Percentiles rank a stretch among this genome's conserved stretches.
Conservation (phyloP, 2,113 vertebrate genomes). For the Petaurus breviceps region DNA sequence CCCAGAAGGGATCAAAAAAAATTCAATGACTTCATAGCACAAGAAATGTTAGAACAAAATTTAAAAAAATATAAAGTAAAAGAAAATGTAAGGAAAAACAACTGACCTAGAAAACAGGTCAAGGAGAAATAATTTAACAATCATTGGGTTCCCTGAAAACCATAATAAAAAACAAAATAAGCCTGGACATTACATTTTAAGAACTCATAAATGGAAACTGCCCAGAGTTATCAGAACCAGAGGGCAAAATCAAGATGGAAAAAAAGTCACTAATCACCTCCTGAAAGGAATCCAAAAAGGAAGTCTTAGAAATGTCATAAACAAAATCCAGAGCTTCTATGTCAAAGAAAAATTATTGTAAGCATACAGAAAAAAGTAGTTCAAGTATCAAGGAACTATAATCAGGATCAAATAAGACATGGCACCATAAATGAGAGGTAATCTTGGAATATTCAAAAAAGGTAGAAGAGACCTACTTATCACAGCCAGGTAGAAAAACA, state of each 20-base stretch:
- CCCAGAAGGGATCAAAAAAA: no score
- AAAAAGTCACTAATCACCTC: neutral
- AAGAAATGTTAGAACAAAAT: no score
- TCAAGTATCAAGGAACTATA: neutral
- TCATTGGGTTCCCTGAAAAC: neutral
- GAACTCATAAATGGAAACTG: neutral
- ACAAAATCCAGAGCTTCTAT: no score
- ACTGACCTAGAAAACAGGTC: no score
- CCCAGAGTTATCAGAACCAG: neutral
- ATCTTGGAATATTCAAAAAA: neutral
- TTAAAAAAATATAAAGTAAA: no score
- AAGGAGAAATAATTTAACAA: neutral
- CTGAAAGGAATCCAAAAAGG: neutral
- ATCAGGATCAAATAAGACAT: neutral
- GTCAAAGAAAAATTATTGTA: no score
- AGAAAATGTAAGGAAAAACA: no score
- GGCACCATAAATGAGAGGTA: neutral
- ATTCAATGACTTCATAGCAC: no score
- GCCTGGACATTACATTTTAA: no score
- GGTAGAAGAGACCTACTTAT: no score
- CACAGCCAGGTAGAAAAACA: neutral
- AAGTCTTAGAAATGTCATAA: no score
- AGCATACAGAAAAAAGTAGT: neutral
- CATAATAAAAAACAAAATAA: no score
- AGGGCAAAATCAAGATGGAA: neutral